Base-by-base conservation (phyloP, 2,888 invertebrate genomes). In the Athalia circularis region DNA sequence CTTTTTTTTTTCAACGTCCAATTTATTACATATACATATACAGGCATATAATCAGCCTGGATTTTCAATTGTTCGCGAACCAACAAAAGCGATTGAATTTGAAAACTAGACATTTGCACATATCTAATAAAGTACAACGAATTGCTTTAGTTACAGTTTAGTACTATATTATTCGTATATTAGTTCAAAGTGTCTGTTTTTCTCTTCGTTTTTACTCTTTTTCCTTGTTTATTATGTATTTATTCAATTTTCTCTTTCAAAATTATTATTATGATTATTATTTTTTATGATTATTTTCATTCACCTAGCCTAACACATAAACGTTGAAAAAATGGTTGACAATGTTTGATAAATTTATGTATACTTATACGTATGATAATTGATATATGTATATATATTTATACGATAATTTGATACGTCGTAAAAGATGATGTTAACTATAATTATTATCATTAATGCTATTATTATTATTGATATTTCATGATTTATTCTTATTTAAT, bases 251-350 rank as follows among this genome's bases (percentile, higher is more conserved):
- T 29, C 29, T 29, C 2, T 29, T 29, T 29, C 29, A 29, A 29
- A 29, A 29, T 29, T 29, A 54, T 54, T 54, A 54, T 54, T 54
- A n/a, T 54, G 5, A 54, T n/a, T 4, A n/a, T 54, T 54, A 54
- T 54, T 54, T 52, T 11, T 54, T 54, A 11, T 54, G 11, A 11
- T 54, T 54, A 11, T 74, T 79, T 72, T 82, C 77, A 78, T 77
- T 81, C 80, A 81, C 77, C 82, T 85, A 85, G 79, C 81, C 86
- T 87, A 86, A 86, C 86, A 85, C 83, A 83, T 85, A 86, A 86
- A 86, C 83, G 83, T 84, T 84, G 79, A 85, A 86, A 87, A 83
- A 87, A 86, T 84, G 85, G 84, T 86, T 86, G 87, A 87, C 86
- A 86, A 86, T 86, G 80, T 83, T 84, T 72, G 78, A 75, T 75